Conservation (phyloP, 2,797 vertebrate genomes). For the Poeciliopsis infans region DNA sequence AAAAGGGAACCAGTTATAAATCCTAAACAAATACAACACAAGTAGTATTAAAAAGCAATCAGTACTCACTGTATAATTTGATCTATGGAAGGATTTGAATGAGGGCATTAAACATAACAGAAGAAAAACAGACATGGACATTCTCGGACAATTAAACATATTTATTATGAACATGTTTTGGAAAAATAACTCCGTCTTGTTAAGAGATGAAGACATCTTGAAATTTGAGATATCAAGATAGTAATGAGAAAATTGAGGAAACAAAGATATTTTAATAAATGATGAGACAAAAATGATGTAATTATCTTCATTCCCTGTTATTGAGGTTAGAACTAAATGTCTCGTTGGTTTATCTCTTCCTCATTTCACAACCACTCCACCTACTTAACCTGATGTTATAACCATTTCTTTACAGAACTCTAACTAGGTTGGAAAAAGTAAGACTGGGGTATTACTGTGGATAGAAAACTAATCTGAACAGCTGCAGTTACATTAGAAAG, state of each 20-base stretch:
- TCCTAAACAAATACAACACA: conserved; percentile 20
- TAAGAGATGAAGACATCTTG: background rate
- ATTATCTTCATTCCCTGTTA: background rate
- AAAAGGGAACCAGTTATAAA: no score
- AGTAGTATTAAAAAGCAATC: conserved; percentile 17
- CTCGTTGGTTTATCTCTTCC: background rate
- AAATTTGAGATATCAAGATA: background rate
- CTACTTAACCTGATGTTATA: background rate
- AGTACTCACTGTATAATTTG: conserved; percentile 80
- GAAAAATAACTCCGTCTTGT: background rate
- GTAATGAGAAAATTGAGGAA: background rate
- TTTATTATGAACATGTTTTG: background rate
- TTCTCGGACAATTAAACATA: conserved; percentile 8
- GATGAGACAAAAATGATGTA: background rate
- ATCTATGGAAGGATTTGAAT: conserved; percentile 66
- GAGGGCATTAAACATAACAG: conserved; percentile 37
- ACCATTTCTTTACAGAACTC: background rate
- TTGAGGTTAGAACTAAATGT: background rate
- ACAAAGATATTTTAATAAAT: background rate
- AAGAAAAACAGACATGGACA: conserved; percentile 22
- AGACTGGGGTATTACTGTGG: background rate
- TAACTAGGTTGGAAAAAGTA: background rate
- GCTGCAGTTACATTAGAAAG: background rate
- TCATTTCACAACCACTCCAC: background rate
- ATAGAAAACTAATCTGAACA: background rate